A percentile compares a stretch with the other conserved stretches of the same genome.
These are phyloP conservation scores for Planococcus citri DNA, from an alignment of 1,140 invertebrate species.

Conservation along the genomic window DNA sequence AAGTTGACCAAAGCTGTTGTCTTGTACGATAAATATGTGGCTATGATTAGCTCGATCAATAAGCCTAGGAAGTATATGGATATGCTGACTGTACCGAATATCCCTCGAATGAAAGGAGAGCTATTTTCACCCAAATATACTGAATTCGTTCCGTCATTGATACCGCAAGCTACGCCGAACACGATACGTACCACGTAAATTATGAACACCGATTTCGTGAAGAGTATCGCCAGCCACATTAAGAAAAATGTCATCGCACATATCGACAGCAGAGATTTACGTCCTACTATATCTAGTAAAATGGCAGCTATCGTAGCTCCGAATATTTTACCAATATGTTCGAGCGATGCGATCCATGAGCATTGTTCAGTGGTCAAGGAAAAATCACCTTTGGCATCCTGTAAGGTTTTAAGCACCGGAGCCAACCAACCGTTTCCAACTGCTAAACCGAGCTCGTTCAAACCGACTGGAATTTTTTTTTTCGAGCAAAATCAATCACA, in stretches of 20 bases:
- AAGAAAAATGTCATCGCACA: neutral
- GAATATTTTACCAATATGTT: neutral
- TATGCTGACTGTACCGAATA: slow-evolving; percentile 60
- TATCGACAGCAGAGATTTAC: neutral
- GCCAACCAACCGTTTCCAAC: neutral
- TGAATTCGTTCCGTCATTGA: slow-evolving; percentile 59
- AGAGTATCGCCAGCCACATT: neutral
- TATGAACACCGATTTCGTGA: neutral
- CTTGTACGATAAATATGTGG: slow-evolving; percentile 54
- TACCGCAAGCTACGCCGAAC: slow-evolving; percentile 52
- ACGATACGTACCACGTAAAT: neutral
- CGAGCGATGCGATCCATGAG: slow-evolving; percentile 6
- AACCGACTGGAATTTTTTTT: neutral
- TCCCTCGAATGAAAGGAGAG: slow-evolving; percentile 26
- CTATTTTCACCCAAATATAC: slow-evolving; percentile 76
- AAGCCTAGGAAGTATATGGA: slow-evolving; percentile 65
- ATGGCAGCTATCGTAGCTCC: neutral
- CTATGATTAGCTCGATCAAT: slow-evolving; percentile 58
- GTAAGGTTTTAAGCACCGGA: neutral
- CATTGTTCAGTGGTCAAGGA: neutral
- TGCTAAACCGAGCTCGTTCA: neutral
- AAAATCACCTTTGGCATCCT: neutral
- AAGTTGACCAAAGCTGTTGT: slow-evolving; percentile 51
- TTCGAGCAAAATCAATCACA: too few relatives aligned
- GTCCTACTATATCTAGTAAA: neutral